Evolutionary conservation across 1,140 invertebrate species (phyloP), one percentile per base, ranked within the genome.

Genomic region (Trachelipus rathkii): DNA sequence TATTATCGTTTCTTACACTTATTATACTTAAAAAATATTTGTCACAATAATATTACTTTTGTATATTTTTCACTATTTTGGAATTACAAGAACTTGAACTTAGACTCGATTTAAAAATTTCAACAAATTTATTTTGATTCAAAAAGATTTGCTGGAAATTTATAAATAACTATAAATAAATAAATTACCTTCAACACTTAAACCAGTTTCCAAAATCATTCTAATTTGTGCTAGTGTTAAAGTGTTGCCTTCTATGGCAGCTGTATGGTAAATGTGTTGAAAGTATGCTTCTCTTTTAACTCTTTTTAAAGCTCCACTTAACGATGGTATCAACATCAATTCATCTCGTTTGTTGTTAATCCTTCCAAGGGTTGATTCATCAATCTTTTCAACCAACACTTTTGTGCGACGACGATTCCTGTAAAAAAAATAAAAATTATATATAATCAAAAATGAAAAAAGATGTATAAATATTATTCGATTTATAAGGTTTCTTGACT

Each of bases 211-310:
- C 10, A 99, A 87, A 77, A 99, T 92, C 73, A 92, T 92, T 78
- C 95, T 87, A 0, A 96, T 96, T 85, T 99, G 93, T 23, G 92
- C 89, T n/a, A 98, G 86, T 44, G 94, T 93, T 91, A 99, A 93
- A 0, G 96, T 98, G 83, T 98, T 99, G 2, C 97, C 97, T 87
- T 98, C 96, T 79, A 99, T 97, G 45, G 93, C 96, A 74, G 96
- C 95, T 3, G 95, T 97, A 83, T 99, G 96, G 86, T 98, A 97
- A 76, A 99, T 95, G 84, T 98, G 95, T 83, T 85, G 83, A 84
- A 95, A 97, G 85, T 97, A 98, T 15, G 93, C 93, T 85, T 97
- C 95, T 83, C 94, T 93, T 83, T 97, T 98, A 0, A 94, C 91
- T 81, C 94, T 88, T 78, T 92, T 88, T 73, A 97, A 86, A 11